These are phyloP conservation scores for Lithosia quadra DNA, from an alignment of 2,888 invertebrate species.

Conservation along the genomic window DNA sequence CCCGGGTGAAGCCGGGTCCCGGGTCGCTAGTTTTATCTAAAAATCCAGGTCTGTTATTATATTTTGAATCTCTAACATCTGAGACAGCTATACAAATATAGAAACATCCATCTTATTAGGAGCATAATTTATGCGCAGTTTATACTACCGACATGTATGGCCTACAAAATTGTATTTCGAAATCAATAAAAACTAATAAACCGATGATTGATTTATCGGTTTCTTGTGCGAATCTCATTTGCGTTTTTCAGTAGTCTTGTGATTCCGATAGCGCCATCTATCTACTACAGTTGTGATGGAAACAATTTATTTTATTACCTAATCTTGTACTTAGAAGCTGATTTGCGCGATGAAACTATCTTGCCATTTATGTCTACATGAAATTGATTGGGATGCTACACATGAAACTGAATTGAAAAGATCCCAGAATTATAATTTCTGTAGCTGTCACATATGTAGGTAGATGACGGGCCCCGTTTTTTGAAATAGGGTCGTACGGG, in stretches of 20 bases:
- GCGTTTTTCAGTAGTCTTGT: conserved; percentile 6
- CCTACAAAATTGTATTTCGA: conserved; percentile 21
- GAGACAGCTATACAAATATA: background rate
- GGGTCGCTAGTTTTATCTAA: no score
- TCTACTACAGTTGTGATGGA: conserved; percentile 10
- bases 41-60: no score
- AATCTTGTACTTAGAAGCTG: background rate
- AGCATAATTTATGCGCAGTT: conserved; percentile 15
- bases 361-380: background rate
- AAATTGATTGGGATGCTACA: background rate
- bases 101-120: conserved; percentile 14
- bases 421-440: no score
- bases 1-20: no score
- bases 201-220: conserved; percentile 24
- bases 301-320: background rate
- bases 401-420: background rate
- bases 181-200: conserved; percentile 26
- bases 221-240: conserved; percentile 11
- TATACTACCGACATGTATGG: conserved; percentile 17
- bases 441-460: no score
- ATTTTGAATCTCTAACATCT: background rate
- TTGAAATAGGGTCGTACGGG: no score
- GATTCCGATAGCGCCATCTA: conserved; percentile 23
- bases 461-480: no score
- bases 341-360: background rate